A percentile compares a stretch with the other conserved stretches of the same genome.
Conservation (phyloP, 2,113 vertebrate genomes). For the Octodon degus region DNA sequence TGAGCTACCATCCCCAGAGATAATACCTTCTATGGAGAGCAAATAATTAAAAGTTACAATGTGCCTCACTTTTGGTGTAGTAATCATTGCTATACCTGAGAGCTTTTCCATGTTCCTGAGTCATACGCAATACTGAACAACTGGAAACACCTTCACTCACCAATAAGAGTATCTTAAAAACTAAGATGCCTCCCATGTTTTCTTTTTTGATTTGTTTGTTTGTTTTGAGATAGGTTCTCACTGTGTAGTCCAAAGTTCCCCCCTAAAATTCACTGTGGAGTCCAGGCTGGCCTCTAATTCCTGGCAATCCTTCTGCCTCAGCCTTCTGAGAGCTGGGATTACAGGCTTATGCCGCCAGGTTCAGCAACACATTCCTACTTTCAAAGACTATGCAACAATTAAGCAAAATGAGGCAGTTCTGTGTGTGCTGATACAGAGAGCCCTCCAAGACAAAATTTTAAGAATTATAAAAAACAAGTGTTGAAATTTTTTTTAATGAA, state of each 20-base stretch:
- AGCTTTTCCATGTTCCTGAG: neutral
- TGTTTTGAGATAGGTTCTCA: neutral
- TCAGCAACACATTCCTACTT: neutral
- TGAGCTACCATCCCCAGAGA: no score
- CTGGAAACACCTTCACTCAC: neutral
- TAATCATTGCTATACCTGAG: neutral
- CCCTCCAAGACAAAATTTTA: neutral
- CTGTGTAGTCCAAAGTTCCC: neutral
- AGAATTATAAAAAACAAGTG: slow-evolving; percentile 12
- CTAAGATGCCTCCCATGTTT: neutral
- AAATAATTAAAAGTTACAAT: neutral
- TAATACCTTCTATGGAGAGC: neutral
- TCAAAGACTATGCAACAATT: neutral
- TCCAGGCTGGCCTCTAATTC: neutral
- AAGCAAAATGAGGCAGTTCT: neutral
- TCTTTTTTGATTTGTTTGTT: neutral
- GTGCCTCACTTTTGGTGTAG: neutral
- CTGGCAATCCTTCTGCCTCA: neutral
- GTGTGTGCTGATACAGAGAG: neutral
- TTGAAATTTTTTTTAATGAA: neutral
- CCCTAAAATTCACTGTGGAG: neutral
- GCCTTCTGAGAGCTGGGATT: neutral
- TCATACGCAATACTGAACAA: neutral
- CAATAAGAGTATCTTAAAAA: neutral
- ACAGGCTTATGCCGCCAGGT: neutral